Conservation (phyloP, 2,113 vertebrate genomes). For the Conger conger region DNA sequence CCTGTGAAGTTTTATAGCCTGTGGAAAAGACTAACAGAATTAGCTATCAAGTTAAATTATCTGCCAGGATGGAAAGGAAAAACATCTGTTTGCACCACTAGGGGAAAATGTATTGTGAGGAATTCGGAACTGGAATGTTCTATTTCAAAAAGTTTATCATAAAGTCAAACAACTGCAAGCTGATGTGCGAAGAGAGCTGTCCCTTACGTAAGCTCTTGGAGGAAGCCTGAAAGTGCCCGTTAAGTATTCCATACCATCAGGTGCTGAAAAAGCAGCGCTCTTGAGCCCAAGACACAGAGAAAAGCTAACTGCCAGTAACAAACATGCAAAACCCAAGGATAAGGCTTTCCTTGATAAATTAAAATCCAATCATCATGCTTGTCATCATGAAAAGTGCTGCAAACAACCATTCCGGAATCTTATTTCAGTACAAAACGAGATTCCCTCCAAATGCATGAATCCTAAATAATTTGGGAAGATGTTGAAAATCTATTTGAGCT, state of each 20-base stretch:
- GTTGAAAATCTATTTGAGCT: background rate
- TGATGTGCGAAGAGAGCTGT: slow-evolving; percentile 15
- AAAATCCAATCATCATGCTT: background rate
- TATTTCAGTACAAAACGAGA: too few relatives aligned
- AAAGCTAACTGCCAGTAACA: background rate
- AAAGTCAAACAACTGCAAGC: slow-evolving; percentile 37
- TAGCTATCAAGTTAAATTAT: slow-evolving; percentile 28
- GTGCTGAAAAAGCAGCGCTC: background rate
- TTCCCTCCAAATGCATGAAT: background rate
- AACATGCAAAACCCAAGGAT: background rate
- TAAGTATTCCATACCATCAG: slow-evolving; percentile 27
- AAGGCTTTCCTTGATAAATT: background rate
- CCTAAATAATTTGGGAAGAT: background rate
- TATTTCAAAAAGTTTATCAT: slow-evolving; percentile 41
- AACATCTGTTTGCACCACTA: slow-evolving; percentile 53
- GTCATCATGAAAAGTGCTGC: background rate
- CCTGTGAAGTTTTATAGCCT: slow-evolving; percentile 15
- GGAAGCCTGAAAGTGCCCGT: background rate
- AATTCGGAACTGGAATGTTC: slow-evolving; percentile 42
- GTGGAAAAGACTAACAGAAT: slow-evolving; percentile 21
- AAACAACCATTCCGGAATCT: too few relatives aligned
- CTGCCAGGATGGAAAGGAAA: slow-evolving; percentile 40
- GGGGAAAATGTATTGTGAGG: slow-evolving; percentile 25
- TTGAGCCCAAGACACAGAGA: background rate
- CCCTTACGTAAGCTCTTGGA: slow-evolving; percentile 22